Conservation (phyloP, 2,888 invertebrate genomes). For the Agriotes lineatus region DNA sequence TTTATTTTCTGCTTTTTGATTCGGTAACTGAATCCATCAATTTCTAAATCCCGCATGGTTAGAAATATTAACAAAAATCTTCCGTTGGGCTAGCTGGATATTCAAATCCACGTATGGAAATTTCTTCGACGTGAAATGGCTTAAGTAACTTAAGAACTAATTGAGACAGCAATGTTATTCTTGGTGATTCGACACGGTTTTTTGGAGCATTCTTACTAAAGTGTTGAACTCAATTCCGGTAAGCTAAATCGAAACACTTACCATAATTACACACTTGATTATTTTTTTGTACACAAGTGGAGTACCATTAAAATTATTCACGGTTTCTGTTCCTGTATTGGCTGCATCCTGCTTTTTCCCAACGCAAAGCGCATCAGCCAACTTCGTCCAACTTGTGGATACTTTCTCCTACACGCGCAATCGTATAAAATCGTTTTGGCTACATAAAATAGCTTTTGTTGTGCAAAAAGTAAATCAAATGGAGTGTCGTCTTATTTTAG, state of each 20-base stretch:
- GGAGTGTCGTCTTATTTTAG: neutral
- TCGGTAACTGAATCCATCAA: too few relatives aligned
- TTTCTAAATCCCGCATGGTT: too few relatives aligned
- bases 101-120: too few relatives aligned
- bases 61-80: too few relatives aligned
- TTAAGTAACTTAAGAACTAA: too few relatives aligned
- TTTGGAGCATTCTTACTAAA: neutral
- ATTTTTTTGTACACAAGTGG: neutral
- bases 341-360: neutral
- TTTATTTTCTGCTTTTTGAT: too few relatives aligned
- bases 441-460: conserved; percentile 16
- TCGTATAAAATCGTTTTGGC: conserved; percentile 19
- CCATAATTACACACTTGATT: conserved; percentile 10
- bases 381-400: neutral
- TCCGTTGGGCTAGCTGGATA: too few relatives aligned
- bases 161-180: neutral
- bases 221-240: neutral
- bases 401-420: conserved; percentile 22
- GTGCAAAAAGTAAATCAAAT: conserved; percentile 10
- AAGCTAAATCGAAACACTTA: conserved; percentile 9
- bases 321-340: conserved; percentile 11
- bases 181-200: neutral
- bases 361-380: neutral
- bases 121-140: too few relatives aligned
- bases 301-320: conserved; percentile 3